phyloP scores from a whole-genome alignment of 2,797 vertebrate genomes.

The Poeciliopsis paucimaculata region DNA sequence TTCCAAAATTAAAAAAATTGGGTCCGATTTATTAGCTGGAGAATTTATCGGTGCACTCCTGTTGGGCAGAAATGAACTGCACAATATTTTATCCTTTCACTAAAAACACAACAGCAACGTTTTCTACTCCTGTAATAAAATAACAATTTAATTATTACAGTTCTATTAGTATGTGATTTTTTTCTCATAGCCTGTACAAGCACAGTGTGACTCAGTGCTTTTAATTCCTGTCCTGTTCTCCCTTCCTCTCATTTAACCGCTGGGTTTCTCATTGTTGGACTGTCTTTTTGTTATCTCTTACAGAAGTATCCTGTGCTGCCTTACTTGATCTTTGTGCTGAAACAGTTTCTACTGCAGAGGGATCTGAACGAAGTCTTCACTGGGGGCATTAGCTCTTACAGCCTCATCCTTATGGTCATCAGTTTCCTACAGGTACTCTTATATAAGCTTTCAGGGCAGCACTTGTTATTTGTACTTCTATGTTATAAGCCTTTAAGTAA shows the following conservation, averaged over 20 bases:
- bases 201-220: background rate
- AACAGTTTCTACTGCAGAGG: constrained; percentile 98
- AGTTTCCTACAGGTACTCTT: constrained; percentile 93
- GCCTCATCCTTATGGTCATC: constrained; percentile 99
- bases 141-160: background rate
- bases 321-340: constrained; percentile 98
- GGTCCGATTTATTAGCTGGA: background rate
- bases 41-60: no score
- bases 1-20: background rate
- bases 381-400: constrained; percentile 98
- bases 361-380: constrained; percentile 99
- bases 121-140: background rate
- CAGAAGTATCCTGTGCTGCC: constrained; percentile 97
- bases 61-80: background rate
- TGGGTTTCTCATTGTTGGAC: background rate
- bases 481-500: background rate
- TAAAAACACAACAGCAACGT: background rate
- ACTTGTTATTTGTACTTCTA: background rate
- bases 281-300: constrained; percentile 36
- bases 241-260: background rate
- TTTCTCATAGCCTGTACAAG: background rate
- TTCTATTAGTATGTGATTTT: background rate
- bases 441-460: background rate
- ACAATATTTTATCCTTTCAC: background rate
- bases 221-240: background rate